Percentiles rank a stretch among this genome's conserved stretches.
Evolutionary conservation across 35 echinoderm and acorn worm species (phyloP).

Genomic region (Apostichopus parvimensis): DNA sequence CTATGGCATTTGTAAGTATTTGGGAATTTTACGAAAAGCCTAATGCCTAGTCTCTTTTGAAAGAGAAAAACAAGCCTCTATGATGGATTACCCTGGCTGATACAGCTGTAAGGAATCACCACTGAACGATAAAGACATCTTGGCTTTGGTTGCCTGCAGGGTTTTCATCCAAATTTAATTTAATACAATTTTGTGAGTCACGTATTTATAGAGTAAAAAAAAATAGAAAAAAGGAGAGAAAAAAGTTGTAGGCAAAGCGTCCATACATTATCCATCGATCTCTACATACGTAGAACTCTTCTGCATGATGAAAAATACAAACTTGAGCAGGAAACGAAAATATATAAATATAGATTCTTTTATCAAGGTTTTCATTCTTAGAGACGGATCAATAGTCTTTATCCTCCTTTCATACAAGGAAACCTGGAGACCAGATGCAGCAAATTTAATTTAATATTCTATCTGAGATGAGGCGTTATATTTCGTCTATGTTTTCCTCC

Average conservation of each 20-base stretch:
- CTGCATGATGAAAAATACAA: neutral
- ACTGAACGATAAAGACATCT: neutral
- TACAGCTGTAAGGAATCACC: neutral
- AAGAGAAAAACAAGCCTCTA: neutral
- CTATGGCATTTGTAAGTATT: neutral
- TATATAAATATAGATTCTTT: neutral
- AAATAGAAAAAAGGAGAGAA: neutral
- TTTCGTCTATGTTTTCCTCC: neutral
- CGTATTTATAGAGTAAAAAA: neutral
- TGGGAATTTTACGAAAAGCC: neutral
- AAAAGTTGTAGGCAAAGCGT: neutral
- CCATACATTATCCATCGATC: neutral
- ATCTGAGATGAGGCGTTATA: neutral
- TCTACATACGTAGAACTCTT: neutral
- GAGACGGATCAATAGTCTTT: neutral
- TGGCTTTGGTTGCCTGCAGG: neutral
- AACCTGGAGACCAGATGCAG: neutral
- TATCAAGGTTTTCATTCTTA: neutral
- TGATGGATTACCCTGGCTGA: neutral
- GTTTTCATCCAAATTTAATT: neutral
- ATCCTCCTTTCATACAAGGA: neutral
- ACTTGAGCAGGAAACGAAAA: neutral
- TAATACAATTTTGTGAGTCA: conserved; percentile 1
- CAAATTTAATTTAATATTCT: neutral
- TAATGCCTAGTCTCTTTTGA: neutral